phyloP scores from a whole-genome alignment of 2,888 invertebrate species.

The Galerucella pusilla region DNA sequence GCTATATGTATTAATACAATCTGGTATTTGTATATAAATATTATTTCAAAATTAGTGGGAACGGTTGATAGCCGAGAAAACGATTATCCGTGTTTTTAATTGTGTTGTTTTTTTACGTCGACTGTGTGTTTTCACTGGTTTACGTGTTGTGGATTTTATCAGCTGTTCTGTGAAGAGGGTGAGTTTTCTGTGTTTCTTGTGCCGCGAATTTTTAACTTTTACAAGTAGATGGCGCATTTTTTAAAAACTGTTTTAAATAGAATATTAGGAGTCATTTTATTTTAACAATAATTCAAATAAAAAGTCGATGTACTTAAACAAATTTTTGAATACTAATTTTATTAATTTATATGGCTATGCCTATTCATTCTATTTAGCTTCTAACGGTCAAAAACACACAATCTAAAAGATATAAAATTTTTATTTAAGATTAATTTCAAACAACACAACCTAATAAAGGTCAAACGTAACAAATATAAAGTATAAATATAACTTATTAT shows the following conservation, averaged over 20 bases:
- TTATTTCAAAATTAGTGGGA: constrained; percentile 29
- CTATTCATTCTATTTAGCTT: not conserved
- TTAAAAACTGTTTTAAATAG: not conserved
- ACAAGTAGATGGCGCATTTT: constrained; percentile 14
- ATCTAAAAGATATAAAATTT: not conserved
- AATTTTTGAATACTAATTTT: too few relatives aligned
- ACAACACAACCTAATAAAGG: not conserved
- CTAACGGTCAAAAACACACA: not conserved
- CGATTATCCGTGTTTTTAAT: not conserved
- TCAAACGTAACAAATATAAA: not conserved
- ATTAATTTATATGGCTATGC: too few relatives aligned
- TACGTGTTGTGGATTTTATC: not conserved
- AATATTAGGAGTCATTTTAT: too few relatives aligned
- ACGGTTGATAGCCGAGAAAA: constrained; percentile 31
- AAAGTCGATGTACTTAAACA: too few relatives aligned
- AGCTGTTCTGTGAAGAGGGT: constrained; percentile 5
- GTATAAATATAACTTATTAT: not conserved
- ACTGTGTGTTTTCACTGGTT: not conserved
- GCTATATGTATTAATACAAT: constrained; percentile 20
- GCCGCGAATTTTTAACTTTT: not conserved
- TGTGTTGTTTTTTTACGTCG: not conserved
- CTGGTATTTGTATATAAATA: constrained; percentile 19
- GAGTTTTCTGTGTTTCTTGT: constrained; percentile 11
- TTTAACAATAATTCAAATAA: too few relatives aligned
- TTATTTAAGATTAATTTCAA: not conserved